A percentile compares a stretch with the other conserved stretches of the same genome.
These are phyloP conservation scores for Bacillus rossius DNA, from an alignment of 1,140 invertebrate genomes.

Conservation along the genomic window DNA sequence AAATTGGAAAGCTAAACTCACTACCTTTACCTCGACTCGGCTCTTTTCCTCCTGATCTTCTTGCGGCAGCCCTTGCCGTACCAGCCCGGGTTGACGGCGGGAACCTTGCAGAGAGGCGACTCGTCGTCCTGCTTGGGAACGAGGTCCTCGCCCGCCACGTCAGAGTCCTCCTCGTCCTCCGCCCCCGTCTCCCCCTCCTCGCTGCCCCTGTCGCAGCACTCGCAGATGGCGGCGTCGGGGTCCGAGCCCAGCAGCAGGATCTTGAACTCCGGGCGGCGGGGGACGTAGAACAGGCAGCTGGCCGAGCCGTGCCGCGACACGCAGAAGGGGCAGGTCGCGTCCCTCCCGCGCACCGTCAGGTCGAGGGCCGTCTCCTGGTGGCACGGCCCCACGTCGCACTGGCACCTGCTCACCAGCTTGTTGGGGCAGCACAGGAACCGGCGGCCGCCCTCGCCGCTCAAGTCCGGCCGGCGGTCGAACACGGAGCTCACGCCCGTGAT, in stretches of 20 bases:
- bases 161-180: conserved; percentile 1
- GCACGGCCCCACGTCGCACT: too few relatives aligned
- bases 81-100: conserved; percentile 54
- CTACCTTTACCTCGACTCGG: neutral
- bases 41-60: conserved; percentile 47
- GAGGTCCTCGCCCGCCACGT: neutral
- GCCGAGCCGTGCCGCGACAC: conserved; percentile 42
- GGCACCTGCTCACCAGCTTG: too few relatives aligned
- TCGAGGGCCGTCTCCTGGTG: too few relatives aligned
- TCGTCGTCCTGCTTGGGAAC: neutral
- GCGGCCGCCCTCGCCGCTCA: too few relatives aligned
- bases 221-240: neutral
- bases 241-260: neutral
- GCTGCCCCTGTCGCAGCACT: conserved; percentile 2
- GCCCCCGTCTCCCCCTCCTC: neutral
- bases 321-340: conserved; percentile 36
- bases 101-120: neutral
- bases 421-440: too few relatives aligned
- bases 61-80: conserved; percentile 56
- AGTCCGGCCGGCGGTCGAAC: too few relatives aligned
- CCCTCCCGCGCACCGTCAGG: too few relatives aligned
- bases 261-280: neutral
- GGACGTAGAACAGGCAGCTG: conserved; percentile 41
- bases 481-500: too few relatives aligned
- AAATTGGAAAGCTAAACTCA: too few relatives aligned